These are phyloP conservation scores for Tetragonula clypearis DNA, from an alignment of 1,140 invertebrate species.

Conservation along the genomic window DNA sequence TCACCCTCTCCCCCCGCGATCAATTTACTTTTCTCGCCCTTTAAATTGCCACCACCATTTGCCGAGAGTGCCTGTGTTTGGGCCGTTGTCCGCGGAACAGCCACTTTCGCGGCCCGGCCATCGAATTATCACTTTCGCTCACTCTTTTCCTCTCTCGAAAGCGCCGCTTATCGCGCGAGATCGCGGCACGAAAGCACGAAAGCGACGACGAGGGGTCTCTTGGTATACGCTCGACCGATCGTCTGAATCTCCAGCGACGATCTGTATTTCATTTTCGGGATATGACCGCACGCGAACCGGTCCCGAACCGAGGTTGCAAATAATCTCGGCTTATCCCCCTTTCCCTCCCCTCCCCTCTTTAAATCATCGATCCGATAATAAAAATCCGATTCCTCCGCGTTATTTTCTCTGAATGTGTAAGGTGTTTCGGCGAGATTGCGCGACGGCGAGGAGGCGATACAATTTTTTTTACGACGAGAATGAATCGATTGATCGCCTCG, in stretches of 20 bases:
- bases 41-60: constrained; percentile 51
- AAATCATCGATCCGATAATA: constrained; percentile 3
- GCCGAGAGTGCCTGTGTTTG: background rate
- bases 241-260: background rate
- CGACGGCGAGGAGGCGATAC: background rate
- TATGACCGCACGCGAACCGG: background rate
- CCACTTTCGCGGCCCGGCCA: constrained; percentile 28
- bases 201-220: background rate
- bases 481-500: background rate
- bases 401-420: background rate
- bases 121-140: constrained; percentile 57
- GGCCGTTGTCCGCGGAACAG: constrained; percentile 9
- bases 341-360: background rate
- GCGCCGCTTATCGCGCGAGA: constrained; percentile 39
- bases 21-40: constrained; percentile 58
- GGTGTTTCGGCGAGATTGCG: background rate
- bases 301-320: background rate
- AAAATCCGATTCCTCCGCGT: background rate
- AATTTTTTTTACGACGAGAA: background rate
- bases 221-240: background rate
- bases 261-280: constrained; percentile 4
- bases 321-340: constrained; percentile 10
- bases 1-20: background rate
- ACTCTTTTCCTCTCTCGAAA: constrained; percentile 23
- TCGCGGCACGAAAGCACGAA: background rate